phyloP scores from a whole-genome alignment of 2,113 vertebrate species.

The Alouatta palliata region DNA sequence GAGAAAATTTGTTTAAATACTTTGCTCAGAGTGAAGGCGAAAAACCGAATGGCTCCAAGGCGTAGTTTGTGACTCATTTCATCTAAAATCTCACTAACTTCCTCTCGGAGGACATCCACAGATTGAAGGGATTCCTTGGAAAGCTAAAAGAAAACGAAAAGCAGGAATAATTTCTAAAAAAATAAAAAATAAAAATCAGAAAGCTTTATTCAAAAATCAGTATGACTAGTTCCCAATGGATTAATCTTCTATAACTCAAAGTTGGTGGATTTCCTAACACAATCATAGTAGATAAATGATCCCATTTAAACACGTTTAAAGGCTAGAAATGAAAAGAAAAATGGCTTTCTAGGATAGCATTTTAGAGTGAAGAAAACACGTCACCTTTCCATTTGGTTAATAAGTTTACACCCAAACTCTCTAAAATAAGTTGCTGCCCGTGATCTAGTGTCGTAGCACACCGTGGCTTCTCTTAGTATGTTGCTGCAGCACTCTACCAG shows the following conservation, averaged over 20 bases:
- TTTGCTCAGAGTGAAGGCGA: conserved; percentile 93
- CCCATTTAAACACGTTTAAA: background rate
- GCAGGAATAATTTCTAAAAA: background rate
- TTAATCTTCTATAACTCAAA: background rate
- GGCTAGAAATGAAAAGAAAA: conserved; percentile 3
- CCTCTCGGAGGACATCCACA: conserved; percentile 86
- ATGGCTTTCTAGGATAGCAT: background rate
- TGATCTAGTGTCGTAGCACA: background rate
- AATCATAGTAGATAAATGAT: background rate
- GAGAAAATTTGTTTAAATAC: conserved; percentile 95
- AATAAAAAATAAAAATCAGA: background rate
- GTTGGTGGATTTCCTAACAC: background rate
- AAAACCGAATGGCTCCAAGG: conserved; percentile 92
- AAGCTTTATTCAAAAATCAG: background rate
- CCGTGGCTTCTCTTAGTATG: background rate
- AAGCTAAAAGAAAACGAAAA: conserved; percentile 84
- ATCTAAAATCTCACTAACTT: conserved; percentile 92
- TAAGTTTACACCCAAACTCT: background rate
- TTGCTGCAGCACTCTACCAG: background rate
- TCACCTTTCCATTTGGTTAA: background rate
- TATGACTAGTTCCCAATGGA: background rate
- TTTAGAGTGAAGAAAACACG: background rate
- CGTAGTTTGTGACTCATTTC: conserved; percentile 96
- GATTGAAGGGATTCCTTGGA: conserved; percentile 88
- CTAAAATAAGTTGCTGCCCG: background rate